Percentiles rank a stretch among this genome's conserved stretches.
Evolutionary conservation across 2,113 vertebrate genomes (phyloP).

Genomic region (Ophiodon elongatus): DNA sequence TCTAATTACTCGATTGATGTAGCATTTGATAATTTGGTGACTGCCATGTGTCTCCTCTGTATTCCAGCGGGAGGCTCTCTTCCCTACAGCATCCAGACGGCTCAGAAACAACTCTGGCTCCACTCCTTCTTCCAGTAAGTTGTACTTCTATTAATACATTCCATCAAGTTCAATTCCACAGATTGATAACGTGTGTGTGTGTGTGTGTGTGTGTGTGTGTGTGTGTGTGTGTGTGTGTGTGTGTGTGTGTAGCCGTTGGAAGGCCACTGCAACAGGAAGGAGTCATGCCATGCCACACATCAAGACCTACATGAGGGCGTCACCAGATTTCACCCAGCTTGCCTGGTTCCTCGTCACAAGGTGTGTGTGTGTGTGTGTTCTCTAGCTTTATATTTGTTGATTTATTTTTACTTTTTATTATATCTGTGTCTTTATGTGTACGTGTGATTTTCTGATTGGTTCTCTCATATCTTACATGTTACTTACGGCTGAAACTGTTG

Average conservation of each 20-base stretch:
- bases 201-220: neutral
- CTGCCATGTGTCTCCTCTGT: neutral
- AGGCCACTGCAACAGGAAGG: slow-evolving; percentile 90
- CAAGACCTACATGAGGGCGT: slow-evolving; percentile 94
- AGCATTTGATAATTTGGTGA: neutral
- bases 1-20: neutral
- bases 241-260: slow-evolving; percentile 88
- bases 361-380: slow-evolving; percentile 60
- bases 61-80: slow-evolving; percentile 93
- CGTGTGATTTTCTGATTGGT: neutral
- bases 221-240: slow-evolving; percentile 3
- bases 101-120: slow-evolving; percentile 96
- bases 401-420: neutral
- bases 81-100: slow-evolving; percentile 96
- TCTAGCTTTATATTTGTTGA: neutral
- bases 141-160: slow-evolving; percentile 17
- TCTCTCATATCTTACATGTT: neutral
- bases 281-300: slow-evolving; percentile 97
- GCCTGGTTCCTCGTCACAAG: slow-evolving; percentile 98
- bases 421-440: neutral
- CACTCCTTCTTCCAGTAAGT: slow-evolving; percentile 98
- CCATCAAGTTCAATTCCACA: neutral
- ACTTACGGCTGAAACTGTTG: neutral
- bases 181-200: neutral
- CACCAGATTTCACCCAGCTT: slow-evolving; percentile 90